Evolutionary conservation across 2,888 invertebrate genomes (phyloP), one percentile per base, ranked within the genome.

Genomic region (Cheilosia pagana): DNA sequence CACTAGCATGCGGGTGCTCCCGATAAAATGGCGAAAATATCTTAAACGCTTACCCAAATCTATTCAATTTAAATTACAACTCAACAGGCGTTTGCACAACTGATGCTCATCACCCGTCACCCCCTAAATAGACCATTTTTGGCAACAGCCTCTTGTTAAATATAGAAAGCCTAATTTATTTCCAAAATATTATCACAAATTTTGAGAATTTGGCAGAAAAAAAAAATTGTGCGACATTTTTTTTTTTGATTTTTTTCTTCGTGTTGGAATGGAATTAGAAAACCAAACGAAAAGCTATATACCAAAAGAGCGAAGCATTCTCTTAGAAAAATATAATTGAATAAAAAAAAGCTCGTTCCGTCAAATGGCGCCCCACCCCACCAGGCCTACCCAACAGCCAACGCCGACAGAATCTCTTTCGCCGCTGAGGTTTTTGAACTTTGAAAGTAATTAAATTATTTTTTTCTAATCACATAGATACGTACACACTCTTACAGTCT

Each of bases 1-100:
- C n/a, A n/a, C n/a, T n/a, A 16, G 21, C 35, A 57, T 57, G 16
- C 14, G 12, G 16, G 53, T 12, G 60, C 68, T 67, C 48, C 81
- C 76, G 81, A 82, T 77, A 82, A 82, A 82, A 82, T 82, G 82
- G 82, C 77, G 82, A 52, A 82, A 77, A 57, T 82, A 62, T 65
- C 62, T 4, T 23, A 5, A 14, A 25, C 31, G 23, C 16, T 52
- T 41, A 14, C 4, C 14, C 19, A 67, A 50, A 41, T 50, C 12
- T 4, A 19, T 10, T 3, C 21, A 45, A 35, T 48, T 19, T 21
- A 1, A 14, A n/a, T 21, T 39, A 5, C 16, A 10, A 43, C n/a
- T n/a, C 10, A 45, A 21, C 1, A n/a, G 2, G 10, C 3, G 12
- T 16, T 14, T 14, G 14, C 1, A 41, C 12, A 60, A 23, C 1